Conservation (phyloP, 2,888 invertebrate genomes). For the Gibbula magus region DNA sequence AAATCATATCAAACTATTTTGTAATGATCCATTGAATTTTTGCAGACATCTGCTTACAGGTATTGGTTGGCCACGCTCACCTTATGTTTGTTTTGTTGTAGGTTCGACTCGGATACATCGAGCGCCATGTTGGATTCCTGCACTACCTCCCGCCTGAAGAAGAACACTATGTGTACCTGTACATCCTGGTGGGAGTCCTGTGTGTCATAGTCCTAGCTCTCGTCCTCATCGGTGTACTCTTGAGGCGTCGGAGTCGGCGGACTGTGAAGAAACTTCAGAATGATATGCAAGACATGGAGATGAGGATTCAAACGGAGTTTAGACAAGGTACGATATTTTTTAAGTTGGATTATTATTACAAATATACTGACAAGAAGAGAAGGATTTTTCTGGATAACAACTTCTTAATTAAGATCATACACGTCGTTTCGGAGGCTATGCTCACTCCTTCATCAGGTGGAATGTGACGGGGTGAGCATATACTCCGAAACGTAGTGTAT, state of each 20-base stretch:
- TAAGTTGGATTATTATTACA: too few species aligned
- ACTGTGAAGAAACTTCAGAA: not conserved
- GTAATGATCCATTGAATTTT: too few species aligned
- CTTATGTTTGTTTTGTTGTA: not conserved
- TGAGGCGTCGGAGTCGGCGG: not conserved
- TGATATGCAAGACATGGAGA: slow-evolving; percentile 7
- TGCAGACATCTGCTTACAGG: too few species aligned
- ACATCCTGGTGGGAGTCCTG: not conserved
- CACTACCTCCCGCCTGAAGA: not conserved
- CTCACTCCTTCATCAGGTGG: too few species aligned
- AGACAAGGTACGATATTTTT: slow-evolving; percentile 1
- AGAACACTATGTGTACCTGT: not conserved
- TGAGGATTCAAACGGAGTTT: not conserved
- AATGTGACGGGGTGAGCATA: too few species aligned
- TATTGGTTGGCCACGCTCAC: too few species aligned
- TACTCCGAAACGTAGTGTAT: too few species aligned
- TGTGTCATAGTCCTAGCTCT: not conserved
- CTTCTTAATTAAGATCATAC: too few species aligned
- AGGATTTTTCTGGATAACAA: too few species aligned
- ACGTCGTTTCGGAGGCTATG: too few species aligned
- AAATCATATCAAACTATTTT: too few species aligned
- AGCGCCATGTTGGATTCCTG: not conserved
- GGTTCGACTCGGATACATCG: not conserved
- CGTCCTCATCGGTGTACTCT: not conserved
- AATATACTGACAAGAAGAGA: too few species aligned